Base-by-base conservation (phyloP, 2,113 vertebrate genomes). In the Platysteira castanea region DNA sequence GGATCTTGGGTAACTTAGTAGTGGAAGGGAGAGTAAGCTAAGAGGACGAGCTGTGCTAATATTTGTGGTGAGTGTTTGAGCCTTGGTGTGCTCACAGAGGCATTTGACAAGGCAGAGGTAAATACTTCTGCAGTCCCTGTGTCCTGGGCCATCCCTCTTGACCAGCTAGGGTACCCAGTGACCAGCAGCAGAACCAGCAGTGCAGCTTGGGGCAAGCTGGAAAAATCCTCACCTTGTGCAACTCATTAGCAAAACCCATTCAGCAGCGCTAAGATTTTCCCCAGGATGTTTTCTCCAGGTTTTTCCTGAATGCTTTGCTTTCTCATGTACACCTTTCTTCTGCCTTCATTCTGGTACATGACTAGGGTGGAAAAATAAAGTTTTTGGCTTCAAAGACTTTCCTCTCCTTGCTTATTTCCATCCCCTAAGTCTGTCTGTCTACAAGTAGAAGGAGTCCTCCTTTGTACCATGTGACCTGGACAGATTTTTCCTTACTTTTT, bases 161-260 rank as follows among this genome's bases (percentile, higher is more conserved):
- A 15, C 4, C 33, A 50, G 35, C 2, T 7, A 4, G 13, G 17
- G 22, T 28, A 15, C 42, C 33, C 61, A 12, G 19, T 3, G 64
- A 70, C 12, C 69, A 89, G 15, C 69, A 56, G 31, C 57, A 71
- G 37, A 28, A 49, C 52, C 42, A 46, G 42, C 9, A 76, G 4
- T 1, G 12, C 33, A 21, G 20, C 41, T 11, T 57, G 54, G 8
- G 37, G 17, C 42, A 76, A 77, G 59, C 18, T 52, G 33, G 31
- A 26, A 61, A 78, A 56, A 4, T 2, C 11, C 35, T 89, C n/a
- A 12, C 57, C 59, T 41, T 60, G 10, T 7, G 21, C 13, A 94
- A 53, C 11, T 52, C 0, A 0, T 24, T 9, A 53, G 37, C 14
- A 65, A 79, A 93, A 46, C 11, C 21, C n/a, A 10, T 46, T 56